phyloP scores from a whole-genome alignment of 1,140 invertebrate species.

The Temnothorax nylanderi region DNA sequence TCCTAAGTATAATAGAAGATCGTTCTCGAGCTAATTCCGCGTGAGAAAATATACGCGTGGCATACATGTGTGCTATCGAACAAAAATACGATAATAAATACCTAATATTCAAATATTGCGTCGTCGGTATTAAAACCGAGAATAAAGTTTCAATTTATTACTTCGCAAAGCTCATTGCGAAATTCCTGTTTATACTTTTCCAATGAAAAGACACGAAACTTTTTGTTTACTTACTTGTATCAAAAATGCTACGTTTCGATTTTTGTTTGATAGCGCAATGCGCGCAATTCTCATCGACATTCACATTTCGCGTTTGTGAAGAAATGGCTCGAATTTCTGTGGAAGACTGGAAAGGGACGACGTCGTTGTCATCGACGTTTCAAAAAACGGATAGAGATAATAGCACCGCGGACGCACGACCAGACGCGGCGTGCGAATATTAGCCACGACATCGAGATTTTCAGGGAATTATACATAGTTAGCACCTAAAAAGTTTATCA shows the following conservation, averaged over 20 bases:
- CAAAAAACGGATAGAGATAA: conserved; percentile 33
- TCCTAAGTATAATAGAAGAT: conserved; percentile 30
- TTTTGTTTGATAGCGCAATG: conserved; percentile 14
- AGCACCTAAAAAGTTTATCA: conserved; percentile 66
- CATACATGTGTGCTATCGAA: background rate
- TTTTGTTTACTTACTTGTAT: background rate
- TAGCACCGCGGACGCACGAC: conserved; percentile 62
- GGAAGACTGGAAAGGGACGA: conserved; percentile 71
- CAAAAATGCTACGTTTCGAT: background rate
- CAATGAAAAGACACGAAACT: background rate
- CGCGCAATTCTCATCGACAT: conserved; percentile 22
- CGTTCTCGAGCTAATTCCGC: conserved; percentile 15
- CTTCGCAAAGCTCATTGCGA: background rate
- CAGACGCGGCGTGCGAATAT: conserved; percentile 24
- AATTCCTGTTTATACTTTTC: background rate
- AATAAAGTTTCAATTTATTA: background rate
- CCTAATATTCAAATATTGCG: background rate
- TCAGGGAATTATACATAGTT: conserved; percentile 61
- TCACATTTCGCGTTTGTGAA: conserved; percentile 21
- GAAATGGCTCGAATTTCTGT: conserved; percentile 54
- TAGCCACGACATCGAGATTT: conserved; percentile 66
- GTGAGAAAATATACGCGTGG: conserved; percentile 22
- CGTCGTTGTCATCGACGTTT: conserved; percentile 45
- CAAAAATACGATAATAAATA: conserved; percentile 15
- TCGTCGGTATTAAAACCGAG: background rate